A percentile compares a stretch with the other conserved stretches of the same genome.
Evolutionary conservation across 2,888 invertebrate species (phyloP).

Genomic region (Matsumyia berberina): DNA sequence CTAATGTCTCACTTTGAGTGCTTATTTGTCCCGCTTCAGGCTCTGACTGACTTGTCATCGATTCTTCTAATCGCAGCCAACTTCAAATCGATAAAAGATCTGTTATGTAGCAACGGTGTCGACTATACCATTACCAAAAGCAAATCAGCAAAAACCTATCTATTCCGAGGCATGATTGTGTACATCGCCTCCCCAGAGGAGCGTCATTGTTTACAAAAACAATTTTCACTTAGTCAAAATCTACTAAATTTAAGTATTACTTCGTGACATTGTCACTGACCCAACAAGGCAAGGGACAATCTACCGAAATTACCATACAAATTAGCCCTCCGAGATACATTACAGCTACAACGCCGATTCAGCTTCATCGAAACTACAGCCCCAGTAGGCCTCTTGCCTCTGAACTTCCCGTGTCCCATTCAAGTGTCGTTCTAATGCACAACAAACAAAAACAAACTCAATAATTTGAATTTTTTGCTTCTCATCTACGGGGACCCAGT

Average conservation of each 20-base stretch:
- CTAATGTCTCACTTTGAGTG: too few relatives aligned
- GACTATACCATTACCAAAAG: neutral
- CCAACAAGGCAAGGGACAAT: conserved; percentile 46
- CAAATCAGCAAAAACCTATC: neutral
- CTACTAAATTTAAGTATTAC: conserved; percentile 56
- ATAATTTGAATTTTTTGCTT: conserved; percentile 54
- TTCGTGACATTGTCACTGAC: conserved; percentile 60
- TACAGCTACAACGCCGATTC: conserved; percentile 45
- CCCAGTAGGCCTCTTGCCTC: conserved; percentile 22
- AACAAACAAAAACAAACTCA: conserved; percentile 46
- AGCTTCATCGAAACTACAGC: conserved; percentile 27
- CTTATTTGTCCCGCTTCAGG: too few relatives aligned
- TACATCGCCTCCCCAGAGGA: neutral
- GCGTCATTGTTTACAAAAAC: conserved; percentile 46
- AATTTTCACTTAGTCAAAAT: conserved; percentile 74
- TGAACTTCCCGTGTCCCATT: neutral
- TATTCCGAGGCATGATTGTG: neutral
- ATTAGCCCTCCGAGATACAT: conserved; percentile 66
- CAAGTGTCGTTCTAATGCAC: conserved; percentile 19
- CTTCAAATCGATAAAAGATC: neutral
- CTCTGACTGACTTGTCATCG: too few relatives aligned
- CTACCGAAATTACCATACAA: conserved; percentile 63
- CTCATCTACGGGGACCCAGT: neutral
- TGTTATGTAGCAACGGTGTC: neutral
- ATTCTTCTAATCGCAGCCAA: neutral